Evolutionary conservation across 23 tunicate genomes (phyloP), one percentile per base, ranked within the genome.

Genomic region (Halocynthia aurantium): DNA sequence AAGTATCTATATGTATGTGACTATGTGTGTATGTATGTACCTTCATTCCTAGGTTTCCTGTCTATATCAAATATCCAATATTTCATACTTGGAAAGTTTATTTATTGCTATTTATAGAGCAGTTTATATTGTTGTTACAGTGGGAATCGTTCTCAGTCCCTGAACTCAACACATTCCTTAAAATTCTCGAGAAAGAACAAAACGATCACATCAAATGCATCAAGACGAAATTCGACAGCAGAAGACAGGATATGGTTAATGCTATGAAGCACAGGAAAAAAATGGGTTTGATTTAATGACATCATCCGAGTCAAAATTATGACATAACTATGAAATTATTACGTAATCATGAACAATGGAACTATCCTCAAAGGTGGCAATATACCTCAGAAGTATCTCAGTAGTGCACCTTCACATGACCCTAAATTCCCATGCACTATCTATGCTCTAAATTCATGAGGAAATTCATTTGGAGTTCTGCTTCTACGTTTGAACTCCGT

Each of bases 121-220:
- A 31, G 44, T 31, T 31, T 31, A 31, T 31, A 0, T 4, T 31
- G 44, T 31, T 31, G 10, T 83, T 82, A 7, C 72, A 91, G 97
- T 91, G 91, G 91, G 87, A 85, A 54, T 69, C 87, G 7, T 91
- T 91, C 56, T 85, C 90, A 18, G 52, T 85, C 2, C 82, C 84
- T 0, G 97, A 91, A 67, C 84, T 91, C 9, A 71, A 75, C 55
- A 85, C 80, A 77, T 85, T 91, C 62, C 70, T 91, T 67, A 85
- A 85, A 77, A 91, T 91, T 6, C 55, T 91, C 62, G 87, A 85
- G 51, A 91, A 85, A 58, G 97, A 91, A 72, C 93, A 91, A 53
- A 69, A 77, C 65, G 87, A 91, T 51, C 91, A 91, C 60, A 76
- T 85, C 55, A 57, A 53, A 4, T 84, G 83, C 31, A 91, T 91